Percentiles rank a stretch among this genome's conserved stretches.
phyloP scores from a whole-genome alignment of 2,113 vertebrate species.

The Corapipo altera region DNA sequence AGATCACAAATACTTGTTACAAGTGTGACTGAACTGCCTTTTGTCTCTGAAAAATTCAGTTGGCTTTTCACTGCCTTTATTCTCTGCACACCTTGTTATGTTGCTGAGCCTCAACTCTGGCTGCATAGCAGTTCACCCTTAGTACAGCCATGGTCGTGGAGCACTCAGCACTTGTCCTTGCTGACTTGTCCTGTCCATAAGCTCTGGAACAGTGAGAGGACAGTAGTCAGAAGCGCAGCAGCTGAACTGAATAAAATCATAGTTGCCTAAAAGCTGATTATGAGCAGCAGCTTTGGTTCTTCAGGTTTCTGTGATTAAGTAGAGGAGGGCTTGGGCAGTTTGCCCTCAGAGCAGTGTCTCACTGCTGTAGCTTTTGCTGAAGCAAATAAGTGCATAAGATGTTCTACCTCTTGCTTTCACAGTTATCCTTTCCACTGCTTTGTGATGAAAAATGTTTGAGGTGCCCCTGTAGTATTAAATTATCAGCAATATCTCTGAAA shows the following conservation, averaged over 20 bases:
- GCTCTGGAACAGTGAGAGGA: not conserved
- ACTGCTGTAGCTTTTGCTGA: not conserved
- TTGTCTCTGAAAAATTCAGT: not conserved
- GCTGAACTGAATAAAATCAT: not conserved
- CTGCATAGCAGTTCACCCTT: not conserved
- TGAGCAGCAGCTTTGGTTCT: not conserved
- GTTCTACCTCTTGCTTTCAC: not conserved
- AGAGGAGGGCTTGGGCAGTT: not conserved
- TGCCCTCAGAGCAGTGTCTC: not conserved
- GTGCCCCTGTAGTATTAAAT: not conserved
- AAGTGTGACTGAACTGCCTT: not conserved
- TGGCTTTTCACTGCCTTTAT: not conserved
- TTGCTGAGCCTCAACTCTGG: not conserved
- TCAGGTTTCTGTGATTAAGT: not conserved
- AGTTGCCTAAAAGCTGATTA: not conserved
- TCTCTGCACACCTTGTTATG: not conserved
- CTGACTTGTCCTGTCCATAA: not conserved
- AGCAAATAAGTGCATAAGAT: not conserved
- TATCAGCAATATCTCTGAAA: not conserved
- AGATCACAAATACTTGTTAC: not conserved
- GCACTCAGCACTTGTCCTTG: not conserved
- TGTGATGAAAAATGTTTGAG: not conserved
- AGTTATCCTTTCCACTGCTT: not conserved
- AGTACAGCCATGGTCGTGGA: fast-evolving
- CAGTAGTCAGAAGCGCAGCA: not conserved